These are phyloP conservation scores for Brienomyrus longianalis DNA, from an alignment of 2,113 vertebrate species.

Conservation along the genomic window DNA sequence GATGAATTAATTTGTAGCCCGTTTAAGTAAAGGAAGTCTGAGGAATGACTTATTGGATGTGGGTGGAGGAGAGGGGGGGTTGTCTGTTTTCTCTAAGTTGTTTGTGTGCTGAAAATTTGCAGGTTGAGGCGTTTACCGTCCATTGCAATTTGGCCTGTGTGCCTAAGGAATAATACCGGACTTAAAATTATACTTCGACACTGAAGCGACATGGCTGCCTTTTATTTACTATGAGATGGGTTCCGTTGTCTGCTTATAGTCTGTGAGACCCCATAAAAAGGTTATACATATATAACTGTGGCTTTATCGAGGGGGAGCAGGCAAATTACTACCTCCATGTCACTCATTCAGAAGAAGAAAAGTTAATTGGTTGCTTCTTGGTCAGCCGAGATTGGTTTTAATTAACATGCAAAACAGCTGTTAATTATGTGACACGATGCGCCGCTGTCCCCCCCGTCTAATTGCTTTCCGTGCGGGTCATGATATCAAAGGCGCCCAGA, in stretches of 20 bases:
- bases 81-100: neutral
- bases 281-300: conserved; percentile 40
- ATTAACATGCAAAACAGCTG: conserved; percentile 57
- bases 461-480: conserved; percentile 51
- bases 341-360: conserved; percentile 38
- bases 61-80: neutral
- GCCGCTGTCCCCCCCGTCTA: conserved; percentile 45
- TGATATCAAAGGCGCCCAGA: conserved; percentile 43
- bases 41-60: neutral
- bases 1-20: neutral
- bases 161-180: neutral
- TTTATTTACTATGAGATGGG: neutral
- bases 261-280: conserved; percentile 23
- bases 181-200: neutral
- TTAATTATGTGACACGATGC: conserved; percentile 57
- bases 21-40: neutral
- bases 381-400: conserved; percentile 56
- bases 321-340: conserved; percentile 45
- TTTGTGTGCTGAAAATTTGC: neutral
- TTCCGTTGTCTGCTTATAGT: neutral
- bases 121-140: neutral
- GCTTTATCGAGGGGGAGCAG: conserved; percentile 39
- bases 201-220: neutral
- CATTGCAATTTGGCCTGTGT: neutral
- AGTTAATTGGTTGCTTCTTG: conserved; percentile 60